phyloP scores from a whole-genome alignment of 2,797 vertebrate species.

The Phoebastria nigripes region DNA sequence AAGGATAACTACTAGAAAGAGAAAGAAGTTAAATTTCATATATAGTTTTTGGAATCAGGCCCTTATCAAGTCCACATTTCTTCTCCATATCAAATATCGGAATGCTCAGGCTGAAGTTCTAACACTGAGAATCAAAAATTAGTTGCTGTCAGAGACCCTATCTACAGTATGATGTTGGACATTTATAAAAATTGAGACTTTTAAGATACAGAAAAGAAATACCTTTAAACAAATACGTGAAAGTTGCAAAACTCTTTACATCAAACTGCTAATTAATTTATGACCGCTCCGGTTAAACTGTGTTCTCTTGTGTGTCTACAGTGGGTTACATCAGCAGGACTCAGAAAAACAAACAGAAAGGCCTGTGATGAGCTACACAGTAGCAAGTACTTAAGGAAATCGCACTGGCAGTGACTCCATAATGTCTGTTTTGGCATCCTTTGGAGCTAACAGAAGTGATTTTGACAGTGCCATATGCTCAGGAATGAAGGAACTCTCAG shows the following conservation, averaged over 20 bases:
- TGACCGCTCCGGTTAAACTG: rapidly evolving
- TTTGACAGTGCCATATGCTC: not conserved
- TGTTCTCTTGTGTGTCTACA: not conserved
- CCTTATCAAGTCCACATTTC: not conserved
- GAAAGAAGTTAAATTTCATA: not conserved
- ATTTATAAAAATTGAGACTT: not conserved
- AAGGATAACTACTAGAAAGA: not conserved
- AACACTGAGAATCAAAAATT: not conserved
- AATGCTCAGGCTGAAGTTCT: not conserved
- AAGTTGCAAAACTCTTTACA: not conserved
- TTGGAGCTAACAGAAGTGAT: not conserved
- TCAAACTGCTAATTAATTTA: not conserved
- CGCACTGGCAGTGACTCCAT: not conserved
- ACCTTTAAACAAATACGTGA: not conserved
- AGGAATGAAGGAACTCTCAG: not conserved
- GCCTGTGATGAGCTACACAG: not conserved
- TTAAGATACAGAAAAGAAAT: not conserved
- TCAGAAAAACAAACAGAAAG: not conserved
- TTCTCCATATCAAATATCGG: not conserved
- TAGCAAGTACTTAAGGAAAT: not conserved
- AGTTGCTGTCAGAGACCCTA: not conserved
- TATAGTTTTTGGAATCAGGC: not conserved
- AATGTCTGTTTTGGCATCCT: not conserved
- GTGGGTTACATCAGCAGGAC: not conserved
- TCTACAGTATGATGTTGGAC: not conserved